These are phyloP conservation scores for Pseudolaguvia tuberculata DNA, from an alignment of 2,113 vertebrate genomes.

Conservation along the genomic window DNA sequence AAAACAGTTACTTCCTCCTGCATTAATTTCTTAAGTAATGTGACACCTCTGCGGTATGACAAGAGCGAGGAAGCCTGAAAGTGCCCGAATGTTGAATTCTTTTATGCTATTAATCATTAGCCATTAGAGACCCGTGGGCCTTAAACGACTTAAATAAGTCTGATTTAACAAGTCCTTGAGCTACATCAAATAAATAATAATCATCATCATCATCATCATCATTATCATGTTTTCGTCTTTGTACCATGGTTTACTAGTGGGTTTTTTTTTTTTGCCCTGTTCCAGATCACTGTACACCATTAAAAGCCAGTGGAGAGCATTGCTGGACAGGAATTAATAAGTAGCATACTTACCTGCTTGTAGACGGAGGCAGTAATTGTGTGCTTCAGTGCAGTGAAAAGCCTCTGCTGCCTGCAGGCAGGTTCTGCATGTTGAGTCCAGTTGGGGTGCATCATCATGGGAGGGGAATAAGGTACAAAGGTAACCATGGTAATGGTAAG, in stretches of 20 bases:
- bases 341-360: slow-evolving; percentile 15
- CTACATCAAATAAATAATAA: slow-evolving; percentile 52
- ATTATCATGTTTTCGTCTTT: slow-evolving; percentile 26
- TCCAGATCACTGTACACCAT: not conserved
- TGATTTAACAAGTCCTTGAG: slow-evolving; percentile 70
- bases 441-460: slow-evolving; percentile 32
- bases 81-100: slow-evolving; percentile 63
- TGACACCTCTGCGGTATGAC: slow-evolving; percentile 61
- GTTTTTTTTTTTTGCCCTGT: not conserved
- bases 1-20: slow-evolving; percentile 70
- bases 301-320: not conserved
- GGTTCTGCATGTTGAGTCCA: slow-evolving; percentile 39
- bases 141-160: slow-evolving; percentile 74
- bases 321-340: not conserved
- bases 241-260: slow-evolving; percentile 20
- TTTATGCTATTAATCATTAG: slow-evolving; percentile 74
- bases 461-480: slow-evolving; percentile 28
- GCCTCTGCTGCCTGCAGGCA: slow-evolving; percentile 28
- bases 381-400: slow-evolving; percentile 13
- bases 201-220: slow-evolving; percentile 19
- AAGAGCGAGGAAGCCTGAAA: slow-evolving; percentile 52
- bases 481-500: slow-evolving; percentile 51
- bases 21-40: slow-evolving; percentile 70
- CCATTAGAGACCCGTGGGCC: slow-evolving; percentile 63
- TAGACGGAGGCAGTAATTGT: slow-evolving; percentile 8